phyloP scores from a whole-genome alignment of 2,888 invertebrate species.

The Campoplex capitator region DNA sequence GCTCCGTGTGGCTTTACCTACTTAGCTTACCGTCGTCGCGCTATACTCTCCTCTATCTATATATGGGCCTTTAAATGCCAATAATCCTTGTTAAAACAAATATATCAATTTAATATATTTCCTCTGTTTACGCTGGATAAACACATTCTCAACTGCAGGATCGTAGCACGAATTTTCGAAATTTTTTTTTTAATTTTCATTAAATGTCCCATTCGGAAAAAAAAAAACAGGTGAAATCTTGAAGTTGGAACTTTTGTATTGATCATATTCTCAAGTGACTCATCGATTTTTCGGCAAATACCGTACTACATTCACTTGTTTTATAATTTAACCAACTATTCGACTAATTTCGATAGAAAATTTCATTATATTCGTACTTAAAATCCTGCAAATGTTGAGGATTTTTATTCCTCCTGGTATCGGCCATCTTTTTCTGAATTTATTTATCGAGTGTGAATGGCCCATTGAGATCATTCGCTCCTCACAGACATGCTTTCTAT shows the following conservation, averaged over 20 bases:
- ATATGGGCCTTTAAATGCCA: conserved; percentile 14
- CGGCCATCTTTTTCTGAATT: neutral
- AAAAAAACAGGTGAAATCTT: neutral
- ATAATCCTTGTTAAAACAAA: neutral
- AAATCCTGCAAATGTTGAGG: neutral
- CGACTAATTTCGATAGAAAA: too few species aligned
- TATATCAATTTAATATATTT: too few species aligned
- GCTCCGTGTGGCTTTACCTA: conserved; percentile 73
- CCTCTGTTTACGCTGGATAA: neutral
- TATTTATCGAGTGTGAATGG: conserved; percentile 7
- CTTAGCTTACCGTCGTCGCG: conserved; percentile 59
- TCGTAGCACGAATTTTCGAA: neutral
- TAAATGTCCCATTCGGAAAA: neutral
- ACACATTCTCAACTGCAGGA: neutral
- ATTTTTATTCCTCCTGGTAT: neutral
- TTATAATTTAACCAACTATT: too few species aligned
- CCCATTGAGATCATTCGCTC: neutral
- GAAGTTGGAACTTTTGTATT: neutral
- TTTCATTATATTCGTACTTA: neutral
- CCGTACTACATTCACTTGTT: too few species aligned
- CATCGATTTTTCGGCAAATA: neutral
- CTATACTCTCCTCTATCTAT: conserved; percentile 15
- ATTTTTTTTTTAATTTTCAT: neutral
- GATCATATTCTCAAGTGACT: neutral
- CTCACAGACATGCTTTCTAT: neutral